Conservation (phyloP, 2,888 invertebrate species). For the Drosophila anomalata region DNA sequence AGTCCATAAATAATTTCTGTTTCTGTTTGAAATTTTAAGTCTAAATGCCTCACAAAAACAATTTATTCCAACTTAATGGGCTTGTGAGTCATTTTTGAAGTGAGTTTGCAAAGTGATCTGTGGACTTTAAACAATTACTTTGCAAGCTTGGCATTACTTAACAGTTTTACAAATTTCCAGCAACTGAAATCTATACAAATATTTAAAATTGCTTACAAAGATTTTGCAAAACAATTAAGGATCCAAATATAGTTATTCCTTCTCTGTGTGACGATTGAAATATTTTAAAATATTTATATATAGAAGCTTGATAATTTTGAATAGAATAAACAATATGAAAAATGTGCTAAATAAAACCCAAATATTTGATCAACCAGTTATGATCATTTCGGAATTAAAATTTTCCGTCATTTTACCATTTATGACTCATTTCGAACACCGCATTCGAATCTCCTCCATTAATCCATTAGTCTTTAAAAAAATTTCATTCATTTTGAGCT, state of each 20-base stretch:
- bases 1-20: not conserved
- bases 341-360: not conserved
- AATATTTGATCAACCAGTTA: conserved; percentile 13
- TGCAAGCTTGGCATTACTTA: conserved; percentile 44
- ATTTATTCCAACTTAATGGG: not conserved
- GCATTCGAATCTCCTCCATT: conserved; percentile 11
- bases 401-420: conserved; percentile 9
- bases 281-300: not conserved
- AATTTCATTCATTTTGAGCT: conserved; percentile 14
- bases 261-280: not conserved
- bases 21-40: not conserved
- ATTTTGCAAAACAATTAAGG: not conserved
- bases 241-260: not conserved
- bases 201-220: not conserved
- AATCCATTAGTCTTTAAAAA: conserved; percentile 12
- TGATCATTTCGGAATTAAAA: conserved; percentile 8
- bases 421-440: conserved; percentile 14
- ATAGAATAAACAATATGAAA: not conserved
- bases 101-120: conserved; percentile 3
- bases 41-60: not conserved
- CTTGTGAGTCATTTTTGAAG: conserved; percentile 5
- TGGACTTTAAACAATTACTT: conserved; percentile 33
- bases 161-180: conserved; percentile 25
- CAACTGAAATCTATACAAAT: conserved; percentile 8
- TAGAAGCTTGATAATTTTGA: not conserved